Evolutionary conservation across 2,888 invertebrate species (phyloP).

Genomic region (Dugesia japonica): DNA sequence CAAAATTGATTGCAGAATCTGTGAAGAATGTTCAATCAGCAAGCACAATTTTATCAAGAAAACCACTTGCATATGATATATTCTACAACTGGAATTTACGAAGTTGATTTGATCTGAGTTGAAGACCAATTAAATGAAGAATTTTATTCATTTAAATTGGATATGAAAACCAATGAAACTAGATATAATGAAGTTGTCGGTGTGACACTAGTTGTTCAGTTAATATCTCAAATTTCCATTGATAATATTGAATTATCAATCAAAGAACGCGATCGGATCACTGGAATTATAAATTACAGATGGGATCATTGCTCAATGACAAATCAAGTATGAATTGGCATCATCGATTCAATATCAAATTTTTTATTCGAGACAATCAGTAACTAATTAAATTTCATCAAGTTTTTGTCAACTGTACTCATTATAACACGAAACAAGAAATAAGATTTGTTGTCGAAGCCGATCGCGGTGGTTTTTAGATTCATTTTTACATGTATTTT

Average conservation of each 20-base stretch:
- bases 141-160: constrained; percentile 65
- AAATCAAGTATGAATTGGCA: no score
- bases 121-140: constrained; percentile 66
- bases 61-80: no score
- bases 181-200: not conserved
- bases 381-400: constrained; percentile 32
- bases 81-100: constrained; percentile 51
- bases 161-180: constrained; percentile 48
- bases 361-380: no score
- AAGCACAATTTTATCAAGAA: not conserved
- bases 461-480: constrained; percentile 57
- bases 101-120: constrained; percentile 57
- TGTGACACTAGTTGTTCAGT: constrained; percentile 43
- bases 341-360: no score
- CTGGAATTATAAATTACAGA: not conserved
- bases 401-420: constrained; percentile 47
- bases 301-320: not conserved
- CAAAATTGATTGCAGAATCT: not conserved
- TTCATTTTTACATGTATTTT: no score
- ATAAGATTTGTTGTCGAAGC: constrained; percentile 81
- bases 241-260: constrained; percentile 68
- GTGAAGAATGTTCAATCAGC: constrained; percentile 7
- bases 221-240: constrained; percentile 50
- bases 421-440: constrained; percentile 58
- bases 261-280: constrained; percentile 66